Evolutionary conservation across 2,888 invertebrate species (phyloP).

Genomic region (Altica lythri): DNA sequence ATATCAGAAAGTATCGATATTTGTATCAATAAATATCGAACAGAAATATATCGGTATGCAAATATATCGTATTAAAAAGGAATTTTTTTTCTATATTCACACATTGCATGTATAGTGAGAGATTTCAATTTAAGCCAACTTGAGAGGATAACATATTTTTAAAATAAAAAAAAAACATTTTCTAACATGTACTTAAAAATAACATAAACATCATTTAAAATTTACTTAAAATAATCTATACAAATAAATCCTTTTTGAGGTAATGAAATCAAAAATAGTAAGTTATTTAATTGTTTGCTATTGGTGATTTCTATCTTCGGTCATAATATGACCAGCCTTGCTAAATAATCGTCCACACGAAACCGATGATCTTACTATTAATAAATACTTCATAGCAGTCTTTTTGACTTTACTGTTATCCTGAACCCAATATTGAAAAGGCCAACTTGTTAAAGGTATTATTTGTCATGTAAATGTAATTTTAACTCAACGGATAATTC

Average conservation of each 20-base stretch:
- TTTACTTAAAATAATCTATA: no score
- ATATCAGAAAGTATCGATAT: no score
- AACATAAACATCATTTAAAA: no score
- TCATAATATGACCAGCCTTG: not conserved
- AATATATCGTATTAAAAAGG: no score
- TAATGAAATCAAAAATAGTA: not conserved
- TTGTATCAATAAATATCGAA: no score
- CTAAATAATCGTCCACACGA: not conserved
- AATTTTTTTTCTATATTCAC: no score
- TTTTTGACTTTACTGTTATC: not conserved
- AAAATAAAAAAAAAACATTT: no score
- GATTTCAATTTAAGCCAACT: no score
- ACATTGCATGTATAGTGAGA: no score
- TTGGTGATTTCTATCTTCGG: not conserved
- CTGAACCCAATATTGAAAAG: not conserved
- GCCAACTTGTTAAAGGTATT: not conserved
- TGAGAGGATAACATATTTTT: no score
- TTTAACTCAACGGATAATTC: not conserved
- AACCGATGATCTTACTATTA: constrained; percentile 1
- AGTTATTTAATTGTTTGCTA: not conserved
- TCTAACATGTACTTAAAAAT: no score
- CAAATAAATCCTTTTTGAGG: not conserved
- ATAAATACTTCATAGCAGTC: not conserved
- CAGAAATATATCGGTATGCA: no score
- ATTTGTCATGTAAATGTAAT: not conserved